Percentiles rank a stretch among this genome's conserved stretches.
Conservation (phyloP, 1,140 invertebrate genomes). For the Rhagoletis zephyria region DNA sequence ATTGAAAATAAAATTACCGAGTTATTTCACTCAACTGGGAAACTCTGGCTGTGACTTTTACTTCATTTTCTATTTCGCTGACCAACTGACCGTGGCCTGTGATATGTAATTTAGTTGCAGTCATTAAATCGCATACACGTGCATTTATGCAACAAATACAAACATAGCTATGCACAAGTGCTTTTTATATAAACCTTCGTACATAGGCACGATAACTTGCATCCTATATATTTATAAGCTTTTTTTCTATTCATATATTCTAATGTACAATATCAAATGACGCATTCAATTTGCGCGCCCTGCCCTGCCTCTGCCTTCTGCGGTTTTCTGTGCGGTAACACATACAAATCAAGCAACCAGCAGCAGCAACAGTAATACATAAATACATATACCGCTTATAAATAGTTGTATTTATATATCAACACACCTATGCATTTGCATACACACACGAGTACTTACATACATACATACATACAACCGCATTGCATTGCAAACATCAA, state of each 20-base stretch:
- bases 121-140: no score
- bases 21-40: no score
- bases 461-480: neutral
- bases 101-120: no score
- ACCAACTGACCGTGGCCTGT: no score
- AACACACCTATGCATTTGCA: neutral
- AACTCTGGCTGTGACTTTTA: no score
- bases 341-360: neutral
- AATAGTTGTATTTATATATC: neutral
- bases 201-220: neutral
- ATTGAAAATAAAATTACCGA: no score
- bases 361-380: neutral
- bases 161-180: no score
- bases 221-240: neutral
- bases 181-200: neutral
- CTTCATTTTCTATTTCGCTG: no score
- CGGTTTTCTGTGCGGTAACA: neutral
- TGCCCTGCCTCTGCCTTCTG: neutral
- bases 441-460: neutral
- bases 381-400: neutral
- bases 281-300: neutral
- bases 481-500: conserved; percentile 27
- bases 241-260: no score
- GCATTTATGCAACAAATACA: no score
- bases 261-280: neutral